Percentiles rank a stretch among this genome's conserved stretches.
Conservation (phyloP, 2,888 invertebrate species). For the Xanthia togata region DNA sequence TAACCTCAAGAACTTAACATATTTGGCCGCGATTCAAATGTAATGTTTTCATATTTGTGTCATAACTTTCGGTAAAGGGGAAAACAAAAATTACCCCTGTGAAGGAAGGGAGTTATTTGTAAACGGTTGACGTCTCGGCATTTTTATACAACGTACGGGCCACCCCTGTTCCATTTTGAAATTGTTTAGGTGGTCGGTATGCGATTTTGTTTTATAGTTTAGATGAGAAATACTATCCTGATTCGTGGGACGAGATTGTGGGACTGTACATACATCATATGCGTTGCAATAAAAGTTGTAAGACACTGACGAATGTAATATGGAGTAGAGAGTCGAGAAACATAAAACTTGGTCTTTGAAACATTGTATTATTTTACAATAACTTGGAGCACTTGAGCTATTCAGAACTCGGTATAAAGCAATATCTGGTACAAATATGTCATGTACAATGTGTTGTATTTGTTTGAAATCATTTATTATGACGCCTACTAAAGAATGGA, state of each 20-base stretch:
- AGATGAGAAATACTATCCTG: conserved; percentile 73
- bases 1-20: conserved; percentile 84
- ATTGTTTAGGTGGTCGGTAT: conserved; percentile 85
- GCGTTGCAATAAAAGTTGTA: conserved; percentile 87
- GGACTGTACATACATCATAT: conserved; percentile 81
- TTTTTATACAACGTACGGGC: conserved; percentile 86
- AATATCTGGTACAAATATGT: conserved; percentile 65
- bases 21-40: conserved; percentile 89
- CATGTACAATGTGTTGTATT: conserved; percentile 59
- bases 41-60: conserved; percentile 88
- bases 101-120: conserved; percentile 86
- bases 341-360: conserved; percentile 78
- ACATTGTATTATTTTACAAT: conserved; percentile 80
- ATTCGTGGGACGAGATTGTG: conserved; percentile 78
- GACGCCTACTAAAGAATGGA: conserved; percentile 35
- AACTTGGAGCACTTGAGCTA: conserved; percentile 70
- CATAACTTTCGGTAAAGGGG: conserved; percentile 86
- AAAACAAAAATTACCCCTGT: conserved; percentile 86
- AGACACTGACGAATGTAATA: conserved; percentile 88
- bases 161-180: conserved; percentile 83
- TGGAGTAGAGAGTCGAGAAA: conserved; percentile 77
- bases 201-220: conserved; percentile 82
- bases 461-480: conserved; percentile 58
- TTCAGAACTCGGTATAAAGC: conserved; percentile 68
- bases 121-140: conserved; percentile 87